Evolutionary conservation across 2,888 invertebrate species (phyloP).

Genomic region (Opisthograptis luteolata): DNA sequence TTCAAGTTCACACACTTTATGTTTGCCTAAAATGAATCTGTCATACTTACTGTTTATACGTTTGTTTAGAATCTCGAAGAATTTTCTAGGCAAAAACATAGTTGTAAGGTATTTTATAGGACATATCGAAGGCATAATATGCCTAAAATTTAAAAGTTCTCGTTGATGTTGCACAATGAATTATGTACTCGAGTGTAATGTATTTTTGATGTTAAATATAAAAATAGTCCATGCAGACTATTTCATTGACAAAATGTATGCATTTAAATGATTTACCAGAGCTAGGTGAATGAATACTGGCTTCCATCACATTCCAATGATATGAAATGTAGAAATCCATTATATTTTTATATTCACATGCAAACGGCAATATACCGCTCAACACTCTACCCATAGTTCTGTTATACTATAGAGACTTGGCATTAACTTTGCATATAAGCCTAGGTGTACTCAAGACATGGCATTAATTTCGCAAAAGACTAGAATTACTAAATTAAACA

Average conservation of each 20-base stretch:
- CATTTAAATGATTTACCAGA: slow-evolving; percentile 43
- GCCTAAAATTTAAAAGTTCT: too few species aligned
- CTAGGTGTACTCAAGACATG: too few species aligned
- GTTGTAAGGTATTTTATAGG: slow-evolving; percentile 33
- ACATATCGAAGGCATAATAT: slow-evolving; percentile 42
- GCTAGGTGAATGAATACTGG: slow-evolving; percentile 46
- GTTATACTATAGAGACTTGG: slow-evolving; percentile 40
- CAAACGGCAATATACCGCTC: slow-evolving; percentile 37
- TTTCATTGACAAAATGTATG: slow-evolving; percentile 38
- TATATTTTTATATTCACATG: slow-evolving; percentile 53
- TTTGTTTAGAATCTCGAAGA: slow-evolving; percentile 1
- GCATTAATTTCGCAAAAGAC: slow-evolving; percentile 47
- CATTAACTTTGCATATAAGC: slow-evolving; percentile 48
- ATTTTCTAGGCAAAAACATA: slow-evolving; percentile 18
- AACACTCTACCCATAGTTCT: slow-evolving; percentile 33
- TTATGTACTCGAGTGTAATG: slow-evolving; percentile 45
- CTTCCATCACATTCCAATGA: slow-evolving; percentile 47
- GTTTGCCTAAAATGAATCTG: slow-evolving; percentile 4
- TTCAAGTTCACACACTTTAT: slow-evolving; percentile 12
- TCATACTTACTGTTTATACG: slow-evolving; percentile 9
- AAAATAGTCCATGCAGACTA: slow-evolving; percentile 44
- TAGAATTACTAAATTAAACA: slow-evolving; percentile 43
- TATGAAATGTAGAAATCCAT: slow-evolving; percentile 36
- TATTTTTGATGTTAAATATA: slow-evolving; percentile 54
- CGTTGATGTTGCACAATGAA: slow-evolving; percentile 45